phyloP scores from a whole-genome alignment of 1,140 invertebrate species.

The Drosophila dunni region DNA sequence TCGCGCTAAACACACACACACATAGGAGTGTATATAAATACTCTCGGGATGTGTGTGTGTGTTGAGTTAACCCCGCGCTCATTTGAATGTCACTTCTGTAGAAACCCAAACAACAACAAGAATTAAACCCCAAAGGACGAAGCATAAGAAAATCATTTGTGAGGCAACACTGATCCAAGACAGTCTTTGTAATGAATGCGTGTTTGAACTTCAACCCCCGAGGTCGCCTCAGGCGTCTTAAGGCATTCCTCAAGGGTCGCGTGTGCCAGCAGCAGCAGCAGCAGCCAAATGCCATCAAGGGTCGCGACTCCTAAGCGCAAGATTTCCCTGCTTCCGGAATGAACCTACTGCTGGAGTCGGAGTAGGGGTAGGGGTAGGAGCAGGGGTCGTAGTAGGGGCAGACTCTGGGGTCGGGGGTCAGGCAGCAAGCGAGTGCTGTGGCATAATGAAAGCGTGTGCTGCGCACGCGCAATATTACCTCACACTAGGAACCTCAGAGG shows the following conservation, averaged over 20 bases:
- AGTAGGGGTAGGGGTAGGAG: not conserved
- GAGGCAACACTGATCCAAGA: slow-evolving; percentile 14
- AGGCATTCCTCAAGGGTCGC: slow-evolving; percentile 46
- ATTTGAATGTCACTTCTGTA: slow-evolving; percentile 70
- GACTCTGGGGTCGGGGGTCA: too few relatives aligned
- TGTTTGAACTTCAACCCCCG: slow-evolving; percentile 36
- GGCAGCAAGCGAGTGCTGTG: too few relatives aligned
- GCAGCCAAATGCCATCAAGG: slow-evolving; percentile 53
- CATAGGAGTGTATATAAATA: too few relatives aligned
- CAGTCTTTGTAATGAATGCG: slow-evolving; percentile 15
- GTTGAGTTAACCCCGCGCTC: slow-evolving; percentile 55
- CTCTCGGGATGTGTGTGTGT: not conserved
- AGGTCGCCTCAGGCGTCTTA: slow-evolving; percentile 29
- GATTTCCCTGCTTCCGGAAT: slow-evolving; percentile 70
- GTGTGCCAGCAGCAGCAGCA: slow-evolving; percentile 46
- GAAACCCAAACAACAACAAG: slow-evolving; percentile 52
- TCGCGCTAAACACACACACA: slow-evolving; percentile 50
- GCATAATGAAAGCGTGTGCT: slow-evolving; percentile 75
- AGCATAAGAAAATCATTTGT: slow-evolving; percentile 75
- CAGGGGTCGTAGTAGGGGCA: too few relatives aligned
- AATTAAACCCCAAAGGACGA: slow-evolving; percentile 62
- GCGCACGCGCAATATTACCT: slow-evolving; percentile 74
- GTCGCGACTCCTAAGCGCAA: slow-evolving; percentile 66
- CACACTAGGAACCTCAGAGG: slow-evolving; percentile 39
- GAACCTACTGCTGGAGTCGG: slow-evolving; percentile 15